phyloP scores from a whole-genome alignment of 2,797 vertebrate genomes.

The Brotula barbata region DNA sequence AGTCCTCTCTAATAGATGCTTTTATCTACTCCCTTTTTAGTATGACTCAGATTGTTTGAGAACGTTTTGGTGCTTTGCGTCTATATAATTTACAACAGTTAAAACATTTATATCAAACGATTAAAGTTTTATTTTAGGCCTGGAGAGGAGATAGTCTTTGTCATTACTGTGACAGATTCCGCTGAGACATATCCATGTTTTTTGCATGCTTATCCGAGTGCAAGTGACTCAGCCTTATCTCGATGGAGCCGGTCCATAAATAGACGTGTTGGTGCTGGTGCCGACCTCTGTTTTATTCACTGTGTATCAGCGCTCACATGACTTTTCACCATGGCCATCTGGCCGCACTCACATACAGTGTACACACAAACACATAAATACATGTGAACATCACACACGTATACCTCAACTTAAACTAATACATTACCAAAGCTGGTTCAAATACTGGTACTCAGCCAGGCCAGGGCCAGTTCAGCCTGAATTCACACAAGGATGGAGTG shows the following conservation, averaged over 20 bases:
- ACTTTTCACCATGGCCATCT: slow-evolving; percentile 41
- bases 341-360: slow-evolving; percentile 28
- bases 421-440: no score
- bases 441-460: no score
- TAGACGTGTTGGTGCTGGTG: slow-evolving; percentile 40
- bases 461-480: no score
- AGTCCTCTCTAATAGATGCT: no score
- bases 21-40: no score
- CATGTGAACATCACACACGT: no score
- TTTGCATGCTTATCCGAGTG: slow-evolving; percentile 56
- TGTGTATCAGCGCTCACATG: slow-evolving; percentile 3
- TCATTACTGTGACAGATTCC: slow-evolving; percentile 42
- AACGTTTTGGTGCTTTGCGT: no score
- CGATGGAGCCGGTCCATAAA: slow-evolving; percentile 53
- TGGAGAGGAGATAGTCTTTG: slow-evolving; percentile 21
- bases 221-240: slow-evolving; percentile 44
- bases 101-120: background rate
- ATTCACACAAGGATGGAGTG: no score
- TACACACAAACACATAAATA: slow-evolving; percentile 4
- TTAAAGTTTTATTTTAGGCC: slow-evolving; percentile 3
- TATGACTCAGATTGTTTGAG: no score
- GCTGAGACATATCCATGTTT: slow-evolving; percentile 48
- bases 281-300: slow-evolving; percentile 37
- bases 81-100: no score
- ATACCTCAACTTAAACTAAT: no score